Conservation (phyloP, 2,113 vertebrate genomes). For the Plecotus auritus region DNA sequence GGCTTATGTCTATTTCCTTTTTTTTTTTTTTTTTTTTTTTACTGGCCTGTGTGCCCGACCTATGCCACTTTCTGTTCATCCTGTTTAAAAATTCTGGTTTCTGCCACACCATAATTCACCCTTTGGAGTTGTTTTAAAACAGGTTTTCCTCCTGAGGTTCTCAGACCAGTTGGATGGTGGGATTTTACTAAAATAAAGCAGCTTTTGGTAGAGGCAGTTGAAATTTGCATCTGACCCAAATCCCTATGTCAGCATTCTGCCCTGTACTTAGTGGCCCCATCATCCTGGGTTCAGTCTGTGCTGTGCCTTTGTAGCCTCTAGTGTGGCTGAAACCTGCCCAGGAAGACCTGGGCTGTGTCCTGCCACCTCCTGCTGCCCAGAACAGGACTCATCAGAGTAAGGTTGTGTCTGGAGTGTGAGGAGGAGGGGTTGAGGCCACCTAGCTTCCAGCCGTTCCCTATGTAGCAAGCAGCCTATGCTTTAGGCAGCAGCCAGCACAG, state of each 20-base stretch:
- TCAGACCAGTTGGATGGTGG: not conserved
- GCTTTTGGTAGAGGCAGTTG: not conserved
- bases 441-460: not conserved
- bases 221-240: not conserved
- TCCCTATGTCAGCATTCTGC: not conserved
- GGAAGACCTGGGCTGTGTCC: not conserved
- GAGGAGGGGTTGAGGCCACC: not conserved
- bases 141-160: not conserved
- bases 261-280: not conserved
- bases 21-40: not conserved
- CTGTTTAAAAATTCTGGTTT: not conserved
- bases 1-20: not conserved
- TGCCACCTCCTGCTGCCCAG: not conserved
- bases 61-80: not conserved
- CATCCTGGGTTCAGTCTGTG: not conserved
- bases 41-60: not conserved
- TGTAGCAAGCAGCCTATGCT: not conserved
- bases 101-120: not conserved
- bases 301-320: not conserved
- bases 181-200: slow-evolving; percentile 6
- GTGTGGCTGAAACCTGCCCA: not conserved
- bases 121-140: not conserved
- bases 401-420: not conserved
- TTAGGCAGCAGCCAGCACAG: not conserved
- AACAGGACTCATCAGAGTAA: not conserved